Evolutionary conservation across 2,113 vertebrate genomes (phyloP).

Genomic region (Micromys minutus): DNA sequence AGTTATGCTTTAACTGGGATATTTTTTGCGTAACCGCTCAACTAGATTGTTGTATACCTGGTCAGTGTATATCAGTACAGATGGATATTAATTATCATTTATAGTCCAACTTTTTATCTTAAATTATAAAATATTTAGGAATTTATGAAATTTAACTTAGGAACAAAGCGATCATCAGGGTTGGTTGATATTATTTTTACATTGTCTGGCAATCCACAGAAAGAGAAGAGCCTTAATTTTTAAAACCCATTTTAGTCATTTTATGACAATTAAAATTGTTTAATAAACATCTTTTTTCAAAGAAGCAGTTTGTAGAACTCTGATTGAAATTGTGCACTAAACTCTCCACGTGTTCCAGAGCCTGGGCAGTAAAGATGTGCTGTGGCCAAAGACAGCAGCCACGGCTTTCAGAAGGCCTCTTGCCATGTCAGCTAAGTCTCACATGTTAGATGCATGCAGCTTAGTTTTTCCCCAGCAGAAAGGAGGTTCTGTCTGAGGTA

Average conservation of each 20-base stretch:
- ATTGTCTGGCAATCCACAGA: constrained; percentile 83
- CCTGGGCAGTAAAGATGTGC: neutral
- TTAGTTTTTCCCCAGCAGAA: neutral
- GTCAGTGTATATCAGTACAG: constrained; percentile 65
- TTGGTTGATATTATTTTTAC: constrained; percentile 82
- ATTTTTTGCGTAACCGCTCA: constrained; percentile 71
- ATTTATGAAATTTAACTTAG: constrained; percentile 82
- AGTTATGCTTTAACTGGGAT: constrained; percentile 72
- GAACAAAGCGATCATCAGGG: constrained; percentile 82
- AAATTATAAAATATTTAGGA: constrained; percentile 77
- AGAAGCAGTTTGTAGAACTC: constrained; percentile 80
- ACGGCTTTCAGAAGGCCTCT: constrained; percentile 11
- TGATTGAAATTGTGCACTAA: constrained; percentile 75
- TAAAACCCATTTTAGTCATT: constrained; percentile 82
- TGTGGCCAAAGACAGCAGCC: neutral
- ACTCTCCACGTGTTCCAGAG: neutral
- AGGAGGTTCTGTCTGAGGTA: neutral
- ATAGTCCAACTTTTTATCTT: constrained; percentile 78
- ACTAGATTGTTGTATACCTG: constrained; percentile 69
- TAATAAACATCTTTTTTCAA: constrained; percentile 83
- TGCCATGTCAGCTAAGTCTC: neutral
- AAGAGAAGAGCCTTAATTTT: constrained; percentile 84
- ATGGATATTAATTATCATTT: constrained; percentile 71
- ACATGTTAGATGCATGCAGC: neutral
- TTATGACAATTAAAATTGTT: constrained; percentile 84